Evolutionary conservation across 1,140 invertebrate species (phyloP).

Genomic region (Wasmannia auropunctata): DNA sequence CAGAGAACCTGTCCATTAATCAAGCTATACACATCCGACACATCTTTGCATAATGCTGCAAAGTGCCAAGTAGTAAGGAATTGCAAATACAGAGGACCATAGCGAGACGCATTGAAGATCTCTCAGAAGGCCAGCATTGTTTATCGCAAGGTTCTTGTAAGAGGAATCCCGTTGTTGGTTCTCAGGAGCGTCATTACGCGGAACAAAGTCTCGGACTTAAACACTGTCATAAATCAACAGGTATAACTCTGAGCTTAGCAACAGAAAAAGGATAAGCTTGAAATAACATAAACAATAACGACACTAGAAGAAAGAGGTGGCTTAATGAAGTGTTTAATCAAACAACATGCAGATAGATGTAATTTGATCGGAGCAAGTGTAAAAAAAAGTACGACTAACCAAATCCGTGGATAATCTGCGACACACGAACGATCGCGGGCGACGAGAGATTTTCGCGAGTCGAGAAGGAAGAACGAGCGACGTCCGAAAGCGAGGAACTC

Average conservation of each 20-base stretch:
- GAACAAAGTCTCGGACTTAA: neutral
- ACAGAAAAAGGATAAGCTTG: neutral
- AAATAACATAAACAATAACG: neutral
- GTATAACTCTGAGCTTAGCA: neutral
- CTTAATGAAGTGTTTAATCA: neutral
- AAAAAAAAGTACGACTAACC: neutral
- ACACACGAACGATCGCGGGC: neutral
- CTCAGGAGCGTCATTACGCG: neutral
- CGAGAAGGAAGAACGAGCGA: neutral
- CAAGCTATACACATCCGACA: neutral
- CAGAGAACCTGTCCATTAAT: neutral
- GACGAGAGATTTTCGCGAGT: neutral
- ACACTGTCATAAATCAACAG: neutral
- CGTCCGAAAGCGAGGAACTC: neutral
- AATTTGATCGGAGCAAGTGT: neutral
- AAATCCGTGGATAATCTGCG: neutral
- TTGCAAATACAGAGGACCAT: constrained; percentile 45
- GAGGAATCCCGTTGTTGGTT: constrained; percentile 41
- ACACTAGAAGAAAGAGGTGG: neutral
- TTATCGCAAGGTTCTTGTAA: constrained; percentile 52
- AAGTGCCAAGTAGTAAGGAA: constrained; percentile 43
- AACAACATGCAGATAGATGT: too few relatives aligned
- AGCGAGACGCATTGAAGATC: constrained; percentile 52
- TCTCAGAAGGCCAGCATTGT: constrained; percentile 66
- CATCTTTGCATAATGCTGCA: neutral